A percentile compares a stretch with the other conserved stretches of the same genome.
These are phyloP conservation scores for Caracal caracal DNA, from an alignment of 2,113 vertebrate genomes.

Conservation along the genomic window DNA sequence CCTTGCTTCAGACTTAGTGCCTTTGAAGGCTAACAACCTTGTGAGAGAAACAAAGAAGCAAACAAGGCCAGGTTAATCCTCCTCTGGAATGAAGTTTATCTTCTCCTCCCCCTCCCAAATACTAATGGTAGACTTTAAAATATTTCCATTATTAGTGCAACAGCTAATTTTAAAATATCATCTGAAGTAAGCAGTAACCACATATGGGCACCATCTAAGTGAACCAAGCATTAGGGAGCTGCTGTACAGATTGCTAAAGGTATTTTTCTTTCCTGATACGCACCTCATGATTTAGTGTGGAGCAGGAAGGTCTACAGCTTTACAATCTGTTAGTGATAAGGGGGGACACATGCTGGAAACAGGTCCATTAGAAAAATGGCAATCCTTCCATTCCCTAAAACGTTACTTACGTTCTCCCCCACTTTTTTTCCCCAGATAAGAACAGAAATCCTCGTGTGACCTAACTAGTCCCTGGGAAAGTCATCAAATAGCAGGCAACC, in stretches of 20 bases:
- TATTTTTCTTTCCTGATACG: slow-evolving; percentile 64
- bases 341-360: slow-evolving; percentile 46
- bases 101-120: neutral
- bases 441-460: slow-evolving; percentile 34
- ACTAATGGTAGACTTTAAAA: slow-evolving; percentile 46
- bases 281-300: neutral
- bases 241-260: neutral
- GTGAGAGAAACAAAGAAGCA: neutral
- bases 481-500: neutral
- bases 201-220: neutral
- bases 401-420: slow-evolving; percentile 45
- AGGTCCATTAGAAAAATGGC: slow-evolving; percentile 58
- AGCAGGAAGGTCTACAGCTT: slow-evolving; percentile 59
- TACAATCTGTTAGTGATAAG: slow-evolving; percentile 50
- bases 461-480: neutral
- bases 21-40: neutral
- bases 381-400: slow-evolving; percentile 48
- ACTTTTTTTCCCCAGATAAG: slow-evolving; percentile 51
- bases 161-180: slow-evolving; percentile 24
- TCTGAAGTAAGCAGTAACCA: slow-evolving; percentile 51
- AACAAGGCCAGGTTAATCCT: neutral
- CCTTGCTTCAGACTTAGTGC: neutral
- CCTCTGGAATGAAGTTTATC: neutral
- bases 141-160: slow-evolving; percentile 59
- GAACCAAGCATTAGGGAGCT: slow-evolving; percentile 29